Percentiles rank a stretch among this genome's conserved stretches.
Evolutionary conservation across 2,797 vertebrate genomes (phyloP).

Genomic region (Myotis vivesi): DNA sequence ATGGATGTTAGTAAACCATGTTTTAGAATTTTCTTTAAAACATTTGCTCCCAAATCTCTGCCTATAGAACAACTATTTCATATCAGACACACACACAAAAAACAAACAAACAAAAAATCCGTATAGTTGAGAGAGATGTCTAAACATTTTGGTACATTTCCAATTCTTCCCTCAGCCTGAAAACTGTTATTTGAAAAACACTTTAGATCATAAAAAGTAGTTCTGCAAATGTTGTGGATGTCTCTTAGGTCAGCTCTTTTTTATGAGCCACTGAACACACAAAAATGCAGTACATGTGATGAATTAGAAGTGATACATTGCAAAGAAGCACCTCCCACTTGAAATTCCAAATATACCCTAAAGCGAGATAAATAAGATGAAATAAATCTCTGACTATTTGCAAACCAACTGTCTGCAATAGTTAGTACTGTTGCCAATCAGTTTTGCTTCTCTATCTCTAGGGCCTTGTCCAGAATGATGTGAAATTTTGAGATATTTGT

Average conservation of each 20-base stretch:
- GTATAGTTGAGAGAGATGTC: not conserved
- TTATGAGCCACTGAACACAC: conserved; percentile 23
- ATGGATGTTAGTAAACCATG: not conserved
- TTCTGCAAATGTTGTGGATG: conserved; percentile 37
- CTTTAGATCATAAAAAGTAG: conserved; percentile 34
- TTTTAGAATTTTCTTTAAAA: conserved; percentile 10
- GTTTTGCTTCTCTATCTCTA: conserved; percentile 59
- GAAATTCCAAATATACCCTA: conserved; percentile 44
- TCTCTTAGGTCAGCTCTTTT: conserved; percentile 47
- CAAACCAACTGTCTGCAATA: conserved; percentile 59
- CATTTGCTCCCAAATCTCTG: not conserved
- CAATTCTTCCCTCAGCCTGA: not conserved
- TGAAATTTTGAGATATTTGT: conserved; percentile 13
- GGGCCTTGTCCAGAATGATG: conserved; percentile 41
- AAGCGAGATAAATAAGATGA: conserved; percentile 34
- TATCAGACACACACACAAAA: not conserved
- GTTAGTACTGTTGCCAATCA: conserved; percentile 39
- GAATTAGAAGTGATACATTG: conserved; percentile 36
- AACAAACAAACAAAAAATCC: not conserved
- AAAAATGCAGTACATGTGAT: conserved; percentile 14
- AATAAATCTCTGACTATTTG: conserved; percentile 71
- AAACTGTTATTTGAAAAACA: conserved; percentile 60
- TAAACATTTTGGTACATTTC: conserved; percentile 49
- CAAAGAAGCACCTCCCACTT: conserved; percentile 1
- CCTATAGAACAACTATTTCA: not conserved